phyloP scores from a whole-genome alignment of 2,113 vertebrate species.

The Poeciliopsis turrubarensis region DNA sequence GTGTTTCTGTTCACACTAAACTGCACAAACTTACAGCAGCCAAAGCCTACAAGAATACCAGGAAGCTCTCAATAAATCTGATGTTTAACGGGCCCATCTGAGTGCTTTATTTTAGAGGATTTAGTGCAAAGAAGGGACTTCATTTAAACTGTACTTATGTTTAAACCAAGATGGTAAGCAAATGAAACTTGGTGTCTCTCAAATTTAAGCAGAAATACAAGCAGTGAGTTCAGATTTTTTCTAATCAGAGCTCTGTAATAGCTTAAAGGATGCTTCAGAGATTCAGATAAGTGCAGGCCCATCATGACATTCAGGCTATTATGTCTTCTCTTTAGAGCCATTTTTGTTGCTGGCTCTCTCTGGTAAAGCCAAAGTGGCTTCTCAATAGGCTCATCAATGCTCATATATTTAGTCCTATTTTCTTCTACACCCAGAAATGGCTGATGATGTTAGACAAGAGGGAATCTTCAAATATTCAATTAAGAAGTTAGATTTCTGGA shows the following conservation, averaged over 20 bases:
- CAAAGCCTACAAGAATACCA: neutral
- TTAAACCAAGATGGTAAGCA: constrained; percentile 14
- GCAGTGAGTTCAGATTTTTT: constrained; percentile 10
- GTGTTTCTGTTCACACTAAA: constrained; percentile 38
- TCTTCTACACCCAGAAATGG: constrained; percentile 1
- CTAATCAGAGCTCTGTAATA: constrained; percentile 23
- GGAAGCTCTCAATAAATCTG: constrained; percentile 41
- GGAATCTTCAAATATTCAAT: constrained; percentile 12
- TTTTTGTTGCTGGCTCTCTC: constrained; percentile 32
- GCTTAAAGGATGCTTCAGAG: constrained; percentile 21
- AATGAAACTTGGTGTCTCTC: neutral
- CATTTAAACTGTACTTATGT: neutral
- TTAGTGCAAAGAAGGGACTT: constrained; percentile 8
- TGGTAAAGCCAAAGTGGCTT: constrained; percentile 5
- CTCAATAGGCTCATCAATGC: neutral
- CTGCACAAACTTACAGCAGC: constrained; percentile 15
- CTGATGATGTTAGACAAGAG: constrained; percentile 4
- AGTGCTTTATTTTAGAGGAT: constrained; percentile 14
- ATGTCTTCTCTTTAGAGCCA: constrained; percentile 18
- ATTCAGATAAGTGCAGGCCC: constrained; percentile 26
- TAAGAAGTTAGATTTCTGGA: constrained; percentile 6
- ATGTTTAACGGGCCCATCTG: constrained; percentile 35
- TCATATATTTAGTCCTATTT: constrained; percentile 32
- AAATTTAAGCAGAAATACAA: neutral
- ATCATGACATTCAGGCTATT: constrained; percentile 20